Conservation (phyloP, 2,888 invertebrate species). For the Chrysopilus asiliformis region DNA sequence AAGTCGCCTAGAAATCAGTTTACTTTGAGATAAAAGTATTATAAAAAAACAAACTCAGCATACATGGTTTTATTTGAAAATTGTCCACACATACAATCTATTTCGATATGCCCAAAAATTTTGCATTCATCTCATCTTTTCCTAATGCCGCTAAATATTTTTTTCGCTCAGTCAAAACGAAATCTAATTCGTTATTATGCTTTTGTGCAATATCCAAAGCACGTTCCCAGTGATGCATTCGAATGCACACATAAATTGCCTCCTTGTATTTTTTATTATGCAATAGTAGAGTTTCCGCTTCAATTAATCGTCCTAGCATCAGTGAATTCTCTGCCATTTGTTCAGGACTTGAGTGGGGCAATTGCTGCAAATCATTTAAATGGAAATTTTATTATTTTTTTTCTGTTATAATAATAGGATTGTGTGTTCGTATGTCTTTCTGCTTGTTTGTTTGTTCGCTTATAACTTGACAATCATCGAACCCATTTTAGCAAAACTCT, state of each 20-base stretch:
- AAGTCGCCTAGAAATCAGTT: too few species aligned
- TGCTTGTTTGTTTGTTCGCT: too few species aligned
- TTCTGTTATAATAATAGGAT: too few species aligned
- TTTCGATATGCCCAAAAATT: too few species aligned
- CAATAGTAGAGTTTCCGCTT: slow-evolving; percentile 35
- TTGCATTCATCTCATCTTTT: slow-evolving; percentile 26
- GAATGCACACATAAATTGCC: slow-evolving; percentile 27
- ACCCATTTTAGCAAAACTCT: too few species aligned
- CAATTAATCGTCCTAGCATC: slow-evolving; percentile 30
- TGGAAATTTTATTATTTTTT: too few species aligned
- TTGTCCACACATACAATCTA: too few species aligned
- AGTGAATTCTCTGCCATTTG: slow-evolving; percentile 36
- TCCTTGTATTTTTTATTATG: slow-evolving; percentile 30
- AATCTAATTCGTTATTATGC: slow-evolving; percentile 21
- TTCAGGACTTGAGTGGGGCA: slow-evolving; percentile 27
- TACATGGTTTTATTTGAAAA: too few species aligned
- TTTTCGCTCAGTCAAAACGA: slow-evolving; percentile 25
- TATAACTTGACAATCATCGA: too few species aligned
- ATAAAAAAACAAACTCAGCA: too few species aligned
- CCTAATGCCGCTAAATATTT: slow-evolving; percentile 29
- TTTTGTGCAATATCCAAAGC: slow-evolving; percentile 32
- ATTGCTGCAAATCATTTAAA: slow-evolving; percentile 17
- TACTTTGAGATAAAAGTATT: too few species aligned
- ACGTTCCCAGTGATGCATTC: slow-evolving; percentile 34
- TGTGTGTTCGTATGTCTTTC: too few species aligned